phyloP scores from a whole-genome alignment of 2,113 vertebrate species.

The Scolopax mira region DNA sequence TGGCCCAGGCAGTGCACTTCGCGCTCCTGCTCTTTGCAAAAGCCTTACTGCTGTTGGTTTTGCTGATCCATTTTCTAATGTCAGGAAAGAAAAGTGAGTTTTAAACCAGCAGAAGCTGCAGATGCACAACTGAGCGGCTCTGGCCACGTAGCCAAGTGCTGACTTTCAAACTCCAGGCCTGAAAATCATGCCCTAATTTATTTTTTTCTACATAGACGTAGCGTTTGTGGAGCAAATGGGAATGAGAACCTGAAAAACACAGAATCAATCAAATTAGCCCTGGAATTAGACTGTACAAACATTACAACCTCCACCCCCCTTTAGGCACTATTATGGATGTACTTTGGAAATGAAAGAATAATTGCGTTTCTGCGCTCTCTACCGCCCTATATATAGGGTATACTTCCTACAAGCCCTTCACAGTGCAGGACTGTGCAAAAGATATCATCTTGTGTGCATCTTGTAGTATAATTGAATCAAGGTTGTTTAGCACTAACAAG shows the following conservation, averaged over 20 bases:
- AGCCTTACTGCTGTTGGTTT: neutral
- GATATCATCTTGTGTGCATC: conserved; percentile 30
- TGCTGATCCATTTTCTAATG: neutral
- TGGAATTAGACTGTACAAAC: neutral
- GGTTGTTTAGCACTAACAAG: conserved; percentile 32
- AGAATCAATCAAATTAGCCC: neutral
- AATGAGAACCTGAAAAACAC: neutral
- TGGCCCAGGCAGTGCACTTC: neutral
- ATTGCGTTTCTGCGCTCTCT: neutral
- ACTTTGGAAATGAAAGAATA: neutral
- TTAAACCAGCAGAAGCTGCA: neutral
- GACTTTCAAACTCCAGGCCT: neutral
- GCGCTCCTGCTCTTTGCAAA: neutral
- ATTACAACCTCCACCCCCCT: neutral
- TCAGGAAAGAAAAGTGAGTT: neutral
- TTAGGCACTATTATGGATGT: neutral
- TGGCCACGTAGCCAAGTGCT: neutral
- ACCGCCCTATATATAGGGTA: neutral
- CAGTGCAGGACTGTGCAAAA: neutral
- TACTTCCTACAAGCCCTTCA: neutral
- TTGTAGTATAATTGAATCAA: conserved; percentile 57
- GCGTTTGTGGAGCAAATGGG: neutral
- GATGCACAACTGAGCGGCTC: neutral
- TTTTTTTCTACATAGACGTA: neutral
- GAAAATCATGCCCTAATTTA: neutral